phyloP scores from a whole-genome alignment of 2,888 invertebrate genomes.

The Uropetala carovei region DNA sequence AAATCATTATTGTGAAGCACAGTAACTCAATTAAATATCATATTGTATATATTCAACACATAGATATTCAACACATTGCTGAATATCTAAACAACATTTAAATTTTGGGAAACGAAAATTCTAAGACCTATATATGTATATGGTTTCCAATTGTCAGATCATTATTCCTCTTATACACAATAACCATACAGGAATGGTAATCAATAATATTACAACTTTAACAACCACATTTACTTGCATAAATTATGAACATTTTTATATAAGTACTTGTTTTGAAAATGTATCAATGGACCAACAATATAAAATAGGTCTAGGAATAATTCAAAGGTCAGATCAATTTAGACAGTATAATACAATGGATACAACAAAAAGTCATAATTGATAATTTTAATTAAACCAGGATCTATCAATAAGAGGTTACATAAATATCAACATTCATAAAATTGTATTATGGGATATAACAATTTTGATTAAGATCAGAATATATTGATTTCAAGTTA shows the following conservation, averaged over 20 bases:
- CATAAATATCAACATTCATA: constrained; percentile 52
- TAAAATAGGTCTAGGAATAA: constrained; percentile 32
- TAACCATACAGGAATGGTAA: constrained; percentile 58
- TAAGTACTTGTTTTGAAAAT: constrained; percentile 26
- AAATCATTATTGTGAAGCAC: constrained; percentile 27
- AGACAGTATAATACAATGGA: constrained; percentile 36
- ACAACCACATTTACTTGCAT: constrained; percentile 51
- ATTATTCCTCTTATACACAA: not conserved
- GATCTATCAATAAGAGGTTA: constrained; percentile 4
- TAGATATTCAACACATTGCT: not conserved
- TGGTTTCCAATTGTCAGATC: constrained; percentile 14
- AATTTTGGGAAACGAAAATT: not conserved
- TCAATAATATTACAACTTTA: constrained; percentile 34
- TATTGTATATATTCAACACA: not conserved
- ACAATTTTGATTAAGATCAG: constrained; percentile 52
- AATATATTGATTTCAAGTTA: constrained; percentile 46
- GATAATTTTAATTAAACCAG: constrained; percentile 33
- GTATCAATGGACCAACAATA: constrained; percentile 62
- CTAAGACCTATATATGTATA: not conserved
- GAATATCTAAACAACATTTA: not conserved
- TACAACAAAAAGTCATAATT: constrained; percentile 27
- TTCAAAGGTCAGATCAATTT: constrained; percentile 27
- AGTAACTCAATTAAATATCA: not conserved
- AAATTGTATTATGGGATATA: constrained; percentile 32
- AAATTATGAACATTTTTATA: constrained; percentile 53